Conservation (phyloP, 2,797 vertebrate genomes). For the Morus bassanus region DNA sequence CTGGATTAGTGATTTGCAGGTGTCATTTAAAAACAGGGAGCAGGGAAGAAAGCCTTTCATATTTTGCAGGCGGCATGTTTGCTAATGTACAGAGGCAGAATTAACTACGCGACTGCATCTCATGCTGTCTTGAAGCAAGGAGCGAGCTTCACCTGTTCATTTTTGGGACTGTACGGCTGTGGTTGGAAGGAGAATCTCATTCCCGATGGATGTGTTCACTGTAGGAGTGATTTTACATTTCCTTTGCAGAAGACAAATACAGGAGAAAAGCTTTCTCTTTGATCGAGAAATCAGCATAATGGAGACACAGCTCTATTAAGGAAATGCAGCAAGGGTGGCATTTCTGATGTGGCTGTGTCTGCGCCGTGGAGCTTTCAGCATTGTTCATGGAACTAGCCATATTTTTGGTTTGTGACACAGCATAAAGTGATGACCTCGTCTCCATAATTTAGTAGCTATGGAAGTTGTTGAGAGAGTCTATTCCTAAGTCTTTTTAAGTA, state of each 20-base stretch:
- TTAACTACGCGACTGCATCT: neutral
- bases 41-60: conserved; percentile 44
- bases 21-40: conserved; percentile 42
- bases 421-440: neutral
- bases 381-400: neutral
- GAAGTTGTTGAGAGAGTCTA: neutral
- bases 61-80: neutral
- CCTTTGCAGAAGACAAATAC: neutral
- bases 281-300: neutral
- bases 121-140: neutral
- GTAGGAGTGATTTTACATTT: conserved; percentile 1
- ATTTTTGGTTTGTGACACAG: neutral
- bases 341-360: neutral
- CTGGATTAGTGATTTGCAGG: conserved; percentile 58
- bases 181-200: neutral
- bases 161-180: neutral
- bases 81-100: neutral
- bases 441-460: conserved; percentile 2
- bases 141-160: neutral
- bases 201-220: neutral
- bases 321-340: neutral
- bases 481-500: neutral
- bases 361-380: neutral
- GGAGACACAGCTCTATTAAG: conserved; percentile 16
- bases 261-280: neutral